Base-by-base conservation (phyloP, 1,140 invertebrate species). In the Xylocopa sonorina region DNA sequence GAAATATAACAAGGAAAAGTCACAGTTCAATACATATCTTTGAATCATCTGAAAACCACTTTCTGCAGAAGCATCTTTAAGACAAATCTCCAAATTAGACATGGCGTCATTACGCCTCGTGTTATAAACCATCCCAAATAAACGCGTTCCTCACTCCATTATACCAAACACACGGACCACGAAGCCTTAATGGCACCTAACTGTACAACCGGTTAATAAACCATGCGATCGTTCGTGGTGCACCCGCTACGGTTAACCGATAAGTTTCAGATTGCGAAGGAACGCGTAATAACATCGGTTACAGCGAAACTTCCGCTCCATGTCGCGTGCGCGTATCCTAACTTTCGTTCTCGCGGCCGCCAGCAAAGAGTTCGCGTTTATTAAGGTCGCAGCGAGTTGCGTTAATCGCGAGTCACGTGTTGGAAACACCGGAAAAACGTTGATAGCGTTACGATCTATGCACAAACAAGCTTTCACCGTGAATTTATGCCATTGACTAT, bases 341-440 rank as follows among this genome's bases (percentile, higher is more conserved):
- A 69, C 71, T 82, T 80, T 82, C 81, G 46, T 82, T 82, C 66
- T 82, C 78, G 77, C 41, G 50, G 67, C 48, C 53, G 41, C 7
- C 43, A 24, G 58, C 62, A n/a, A 29, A 27, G 60, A 64, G 62
- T 68, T 58, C 79, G 79, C 81, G 67, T 62, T 67, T 74, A 82
- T 80, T 80, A 82, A 69, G 72, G 58, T 69, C 81, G 66, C 18
- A 41, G 32, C 7, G 69, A 34, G 55, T 73, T 74, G 73, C 77
- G 62, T 66, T 72, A 78, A 66, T 73, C 68, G 60, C 48, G n/a
- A 18, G 32, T 34, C 18, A 32, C 38, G 50, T 38, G 43, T 9
- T 21, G 18, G 0, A 50, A 67, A n/a, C 41, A 12, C 16, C 21
- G 6, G 34, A 10, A n/a, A 41, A 60, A 60, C 9, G 27, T 27